Evolutionary conservation across 2,888 invertebrate species (phyloP).

Genomic region (Matsumyia berberina): DNA sequence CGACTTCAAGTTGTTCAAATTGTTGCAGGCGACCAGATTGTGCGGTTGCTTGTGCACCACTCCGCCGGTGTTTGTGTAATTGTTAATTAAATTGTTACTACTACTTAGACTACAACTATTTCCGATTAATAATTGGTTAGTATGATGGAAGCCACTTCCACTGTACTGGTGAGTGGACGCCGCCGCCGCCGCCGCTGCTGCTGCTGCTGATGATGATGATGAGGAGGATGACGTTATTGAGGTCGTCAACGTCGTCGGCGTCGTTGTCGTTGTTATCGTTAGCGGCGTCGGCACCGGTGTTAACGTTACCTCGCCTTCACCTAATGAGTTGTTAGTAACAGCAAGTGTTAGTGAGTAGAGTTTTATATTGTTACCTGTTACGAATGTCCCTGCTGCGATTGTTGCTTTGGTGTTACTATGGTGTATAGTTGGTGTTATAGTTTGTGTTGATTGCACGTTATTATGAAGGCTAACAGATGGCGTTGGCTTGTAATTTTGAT

Average conservation of each 20-base stretch:
- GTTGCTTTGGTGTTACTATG: slow-evolving; percentile 73
- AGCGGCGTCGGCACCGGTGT: slow-evolving; percentile 51
- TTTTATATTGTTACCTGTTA: slow-evolving; percentile 67
- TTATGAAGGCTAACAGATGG: slow-evolving; percentile 95
- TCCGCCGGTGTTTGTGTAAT: slow-evolving; percentile 49
- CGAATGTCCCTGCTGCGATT: slow-evolving; percentile 77
- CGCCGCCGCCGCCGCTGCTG: slow-evolving; percentile 64
- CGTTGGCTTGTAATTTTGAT: slow-evolving; percentile 92
- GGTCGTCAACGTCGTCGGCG: slow-evolving; percentile 40
- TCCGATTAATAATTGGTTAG: slow-evolving; percentile 67
- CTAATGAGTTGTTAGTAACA: slow-evolving; percentile 52
- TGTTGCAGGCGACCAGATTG: slow-evolving; percentile 65
- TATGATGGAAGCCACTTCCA: slow-evolving; percentile 59
- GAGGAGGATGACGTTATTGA: slow-evolving; percentile 73
- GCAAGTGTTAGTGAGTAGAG: not conserved
- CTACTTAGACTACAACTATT: slow-evolving; percentile 69
- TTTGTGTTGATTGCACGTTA: slow-evolving; percentile 88
- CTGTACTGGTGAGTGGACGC: slow-evolving; percentile 72
- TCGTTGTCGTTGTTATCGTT: slow-evolving; percentile 53
- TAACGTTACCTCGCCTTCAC: slow-evolving; percentile 67
- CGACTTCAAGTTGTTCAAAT: slow-evolving; percentile 70
- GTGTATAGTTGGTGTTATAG: slow-evolving; percentile 77
- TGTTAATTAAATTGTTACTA: slow-evolving; percentile 67
- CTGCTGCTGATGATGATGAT: slow-evolving; percentile 62
- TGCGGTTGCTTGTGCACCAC: slow-evolving; percentile 57